Conservation (phyloP, 2,113 vertebrate species). For the Elephantulus edwardii region DNA sequence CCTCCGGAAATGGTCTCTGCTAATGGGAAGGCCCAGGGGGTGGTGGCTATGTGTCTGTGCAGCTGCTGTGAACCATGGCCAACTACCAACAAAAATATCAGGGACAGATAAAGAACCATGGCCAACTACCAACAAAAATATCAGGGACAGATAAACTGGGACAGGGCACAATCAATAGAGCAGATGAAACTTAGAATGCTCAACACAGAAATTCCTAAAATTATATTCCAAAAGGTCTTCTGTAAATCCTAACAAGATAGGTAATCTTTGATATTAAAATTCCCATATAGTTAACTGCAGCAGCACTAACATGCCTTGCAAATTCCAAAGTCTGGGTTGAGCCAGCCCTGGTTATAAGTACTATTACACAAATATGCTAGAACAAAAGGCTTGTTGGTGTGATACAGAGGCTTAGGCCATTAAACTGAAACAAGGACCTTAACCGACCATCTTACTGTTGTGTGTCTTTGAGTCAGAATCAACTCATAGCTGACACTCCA, state of each 20-base stretch:
- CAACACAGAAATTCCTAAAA: constrained; percentile 73
- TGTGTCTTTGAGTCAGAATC: no score
- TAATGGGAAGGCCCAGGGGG: constrained; percentile 63
- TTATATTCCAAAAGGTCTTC: constrained; percentile 51
- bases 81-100: constrained; percentile 27
- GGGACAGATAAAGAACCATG: constrained; percentile 57
- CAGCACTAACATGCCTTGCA: constrained; percentile 66
- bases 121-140: constrained; percentile 16
- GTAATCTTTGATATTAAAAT: constrained; percentile 75
- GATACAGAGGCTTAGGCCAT: background rate
- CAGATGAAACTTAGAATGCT: constrained; percentile 33
- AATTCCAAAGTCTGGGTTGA: constrained; percentile 61
- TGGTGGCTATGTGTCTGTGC: constrained; percentile 33
- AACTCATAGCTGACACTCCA: no score
- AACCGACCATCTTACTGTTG: no score
- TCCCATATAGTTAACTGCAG: constrained; percentile 59
- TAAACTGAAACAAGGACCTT: background rate
- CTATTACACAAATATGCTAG: background rate
- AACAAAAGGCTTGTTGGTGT: background rate
- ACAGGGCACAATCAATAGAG: constrained; percentile 24
- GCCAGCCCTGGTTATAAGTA: background rate
- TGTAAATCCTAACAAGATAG: constrained; percentile 71
- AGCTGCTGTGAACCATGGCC: constrained; percentile 66
- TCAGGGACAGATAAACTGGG: constrained; percentile 49
- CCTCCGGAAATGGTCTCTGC: constrained; percentile 53